phyloP scores from a whole-genome alignment of 2,797 vertebrate genomes.

The Meda fulgida region DNA sequence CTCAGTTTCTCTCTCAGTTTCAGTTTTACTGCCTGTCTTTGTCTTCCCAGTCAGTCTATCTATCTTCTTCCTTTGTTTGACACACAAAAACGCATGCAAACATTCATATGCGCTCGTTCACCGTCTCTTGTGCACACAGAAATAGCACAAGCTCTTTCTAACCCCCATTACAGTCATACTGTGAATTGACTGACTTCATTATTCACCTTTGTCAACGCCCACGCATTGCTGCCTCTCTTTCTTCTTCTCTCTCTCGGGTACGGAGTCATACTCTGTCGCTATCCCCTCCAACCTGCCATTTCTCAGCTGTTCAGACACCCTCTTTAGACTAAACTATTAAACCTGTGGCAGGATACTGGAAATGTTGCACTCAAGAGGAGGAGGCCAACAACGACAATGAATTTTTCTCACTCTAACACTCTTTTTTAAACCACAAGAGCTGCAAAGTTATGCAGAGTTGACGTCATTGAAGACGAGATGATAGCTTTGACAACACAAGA shows the following conservation, averaged over 20 bases:
- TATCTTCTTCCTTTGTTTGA: conserved; percentile 6
- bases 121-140: conserved; percentile 43
- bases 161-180: conserved; percentile 53
- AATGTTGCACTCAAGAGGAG: conserved; percentile 21
- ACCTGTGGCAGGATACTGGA: conserved; percentile 54
- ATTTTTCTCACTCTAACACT: conserved; percentile 18
- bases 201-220: conserved; percentile 59
- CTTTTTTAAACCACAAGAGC: conserved; percentile 8
- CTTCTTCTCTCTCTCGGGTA: not conserved
- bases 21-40: conserved; percentile 37
- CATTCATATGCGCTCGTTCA: conserved; percentile 25
- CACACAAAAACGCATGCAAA: conserved; percentile 37
- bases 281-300: conserved; percentile 30
- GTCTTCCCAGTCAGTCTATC: conserved; percentile 12
- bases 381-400: conserved; percentile 14
- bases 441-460: conserved; percentile 47
- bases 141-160: conserved; percentile 50
- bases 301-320: conserved; percentile 41
- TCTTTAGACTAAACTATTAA: conserved; percentile 43
- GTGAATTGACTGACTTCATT: conserved; percentile 59
- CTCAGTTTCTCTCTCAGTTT: conserved; percentile 1
- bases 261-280: conserved; percentile 17
- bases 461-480: conserved; percentile 22
- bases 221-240: conserved; percentile 33
- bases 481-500: conserved; percentile 35